Percentiles rank a stretch among this genome's conserved stretches.
Conservation (phyloP, 2,113 vertebrate species). For the Struthio camelus region DNA sequence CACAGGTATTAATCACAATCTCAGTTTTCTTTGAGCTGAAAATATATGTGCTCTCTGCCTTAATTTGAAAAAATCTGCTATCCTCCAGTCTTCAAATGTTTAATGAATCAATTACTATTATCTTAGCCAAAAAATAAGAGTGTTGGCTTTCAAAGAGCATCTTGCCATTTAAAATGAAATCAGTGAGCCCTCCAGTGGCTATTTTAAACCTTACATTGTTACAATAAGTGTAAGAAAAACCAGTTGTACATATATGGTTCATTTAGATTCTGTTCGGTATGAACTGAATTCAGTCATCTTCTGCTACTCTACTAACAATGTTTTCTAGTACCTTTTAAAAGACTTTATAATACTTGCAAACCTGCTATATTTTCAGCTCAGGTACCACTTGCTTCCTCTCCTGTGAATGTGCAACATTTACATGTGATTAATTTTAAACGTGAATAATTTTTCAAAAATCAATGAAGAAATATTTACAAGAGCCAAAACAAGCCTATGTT, state of each 20-base stretch:
- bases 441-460: neutral
- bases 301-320: neutral
- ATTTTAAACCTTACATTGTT: neutral
- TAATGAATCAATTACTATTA: neutral
- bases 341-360: neutral
- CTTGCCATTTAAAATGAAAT: neutral
- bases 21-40: neutral
- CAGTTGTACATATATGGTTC: neutral
- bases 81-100: neutral
- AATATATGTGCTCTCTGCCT: neutral
- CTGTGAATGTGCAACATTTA: neutral
- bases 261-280: neutral
- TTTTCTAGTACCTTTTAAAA: neutral
- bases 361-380: neutral
- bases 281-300: neutral
- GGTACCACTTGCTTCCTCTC: neutral
- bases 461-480: neutral
- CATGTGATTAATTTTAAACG: neutral
- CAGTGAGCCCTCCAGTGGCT: slow-evolving; percentile 52
- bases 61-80: neutral
- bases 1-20: neutral
- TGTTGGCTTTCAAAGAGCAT: neutral
- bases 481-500: neutral
- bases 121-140: neutral
- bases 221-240: neutral